A percentile compares a stretch with the other conserved stretches of the same genome.
Conservation (phyloP, 2,888 invertebrate species). For the Acrobasis suavella region DNA sequence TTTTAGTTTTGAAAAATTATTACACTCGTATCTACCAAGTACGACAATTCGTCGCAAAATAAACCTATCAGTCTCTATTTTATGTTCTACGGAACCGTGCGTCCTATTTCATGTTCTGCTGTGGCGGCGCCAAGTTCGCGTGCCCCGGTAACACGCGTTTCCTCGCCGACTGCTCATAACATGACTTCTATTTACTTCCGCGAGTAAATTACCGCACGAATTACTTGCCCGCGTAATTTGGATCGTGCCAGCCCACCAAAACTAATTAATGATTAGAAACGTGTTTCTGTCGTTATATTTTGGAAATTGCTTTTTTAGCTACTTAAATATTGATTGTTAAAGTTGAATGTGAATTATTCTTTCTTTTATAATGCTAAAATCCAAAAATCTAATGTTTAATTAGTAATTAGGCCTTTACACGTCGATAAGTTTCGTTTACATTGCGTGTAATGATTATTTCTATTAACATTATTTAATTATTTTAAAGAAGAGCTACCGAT, state of each 20-base stretch:
- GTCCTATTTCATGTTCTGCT: no score
- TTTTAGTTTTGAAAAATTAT: no score
- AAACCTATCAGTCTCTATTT: neutral
- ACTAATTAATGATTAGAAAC: constrained; percentile 18
- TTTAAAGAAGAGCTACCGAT: no score
- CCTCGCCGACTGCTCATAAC: constrained; percentile 46
- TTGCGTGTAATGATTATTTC: no score
- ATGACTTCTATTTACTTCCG: constrained; percentile 67
- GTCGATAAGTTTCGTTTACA: no score
- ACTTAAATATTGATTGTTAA: neutral
- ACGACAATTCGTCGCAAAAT: no score
- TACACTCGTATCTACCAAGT: no score
- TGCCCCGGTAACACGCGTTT: constrained; percentile 34
- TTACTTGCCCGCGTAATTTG: constrained; percentile 50
- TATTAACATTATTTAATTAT: no score
- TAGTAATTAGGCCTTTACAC: no score
- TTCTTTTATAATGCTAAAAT: neutral
- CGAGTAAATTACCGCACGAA: constrained; percentile 63
- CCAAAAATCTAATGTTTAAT: no score
- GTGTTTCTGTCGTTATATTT: constrained; percentile 12
- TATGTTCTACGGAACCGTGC: constrained; percentile 15
- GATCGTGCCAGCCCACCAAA: constrained; percentile 28
- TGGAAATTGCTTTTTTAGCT: constrained; percentile 5
- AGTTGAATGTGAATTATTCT: neutral
- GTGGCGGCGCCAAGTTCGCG: constrained; percentile 20